A percentile compares a stretch with the other conserved stretches of the same genome.
phyloP scores from a whole-genome alignment of 1,140 invertebrate genomes.

The Aphelinus certus region DNA sequence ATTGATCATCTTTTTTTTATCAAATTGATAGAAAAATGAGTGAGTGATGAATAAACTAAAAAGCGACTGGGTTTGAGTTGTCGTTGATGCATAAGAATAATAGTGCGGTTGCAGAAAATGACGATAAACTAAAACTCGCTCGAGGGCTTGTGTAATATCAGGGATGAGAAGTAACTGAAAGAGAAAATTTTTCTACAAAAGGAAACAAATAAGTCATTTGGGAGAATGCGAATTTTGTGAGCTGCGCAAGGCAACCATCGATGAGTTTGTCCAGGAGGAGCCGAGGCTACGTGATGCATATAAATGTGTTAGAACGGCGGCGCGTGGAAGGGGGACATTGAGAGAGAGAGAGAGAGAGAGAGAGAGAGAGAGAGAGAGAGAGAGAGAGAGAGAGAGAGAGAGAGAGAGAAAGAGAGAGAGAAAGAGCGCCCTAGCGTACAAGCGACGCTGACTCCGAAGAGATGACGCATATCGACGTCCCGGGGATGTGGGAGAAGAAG shows the following conservation, averaged over 20 bases:
- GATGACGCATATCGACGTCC: constrained; percentile 2
- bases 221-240: background rate
- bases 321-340: background rate
- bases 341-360: too few relatives aligned
- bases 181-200: background rate
- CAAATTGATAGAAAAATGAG: too few relatives aligned
- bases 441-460: background rate
- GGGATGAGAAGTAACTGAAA: background rate
- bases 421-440: background rate
- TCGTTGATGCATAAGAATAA: too few relatives aligned
- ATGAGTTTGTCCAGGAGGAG: constrained; percentile 26
- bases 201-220: constrained; percentile 4
- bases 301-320: constrained; percentile 43
- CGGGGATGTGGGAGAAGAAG: background rate
- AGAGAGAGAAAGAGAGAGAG: too few relatives aligned
- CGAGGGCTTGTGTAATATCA: background rate
- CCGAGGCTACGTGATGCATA: constrained; percentile 44
- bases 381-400: too few relatives aligned
- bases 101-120: too few relatives aligned
- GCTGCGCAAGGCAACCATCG: background rate
- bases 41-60: too few relatives aligned
- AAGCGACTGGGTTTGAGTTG: too few relatives aligned
- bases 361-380: too few relatives aligned
- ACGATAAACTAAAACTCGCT: too few relatives aligned
- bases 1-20: too few relatives aligned